Base-by-base conservation (phyloP, 2,113 vertebrate genomes). In the Melanotaenia duboulayi region DNA sequence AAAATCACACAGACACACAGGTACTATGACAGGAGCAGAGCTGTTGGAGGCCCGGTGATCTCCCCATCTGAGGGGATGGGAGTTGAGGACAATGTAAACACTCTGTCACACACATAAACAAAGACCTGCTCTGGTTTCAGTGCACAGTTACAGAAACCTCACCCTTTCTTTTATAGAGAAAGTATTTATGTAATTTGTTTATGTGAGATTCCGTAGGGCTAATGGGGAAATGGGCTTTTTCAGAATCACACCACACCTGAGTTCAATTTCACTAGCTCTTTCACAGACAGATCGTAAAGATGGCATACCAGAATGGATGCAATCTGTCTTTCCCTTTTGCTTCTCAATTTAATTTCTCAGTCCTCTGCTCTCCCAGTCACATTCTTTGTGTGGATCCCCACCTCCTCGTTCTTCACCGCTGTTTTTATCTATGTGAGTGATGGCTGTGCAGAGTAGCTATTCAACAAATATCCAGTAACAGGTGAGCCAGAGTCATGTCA, bases 111-210 rank as follows among this genome's bases (percentile, higher is more conserved):
- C 84, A 85, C 80, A 90, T 93, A 92, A 93, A 93, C 89, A 92
- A 65, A 76, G 61, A 37, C 57, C 32, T 35, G 56, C 86, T 93
- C 88, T 25, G 65, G 76, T 93, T 93, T 88, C 90, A 81, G 80
- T 70, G 76, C 83, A 61, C 76, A 28, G 78, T 85, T 71, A 74
- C 59, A 76, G 65, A 86, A 68, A 68, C 59, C 62, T 78, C 78
- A 84, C 67, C 78, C 81, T 77, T 61, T 87, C 66, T 88, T 84
- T 85, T 86, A 86, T 83, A 74, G 86, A 82, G 68, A 92, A 92
- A 91, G 89, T 87, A 87, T 90, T 91, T 92, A 82, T 87, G 76
- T 89, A 89, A 92, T 90, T 92, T 93, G 85, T 94, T 94, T 93
- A 92, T 74, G 76, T 82, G 71, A 83, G 74, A 89, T 89, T 90